These are phyloP conservation scores for Yponomeuta sedellus DNA, from an alignment of 2,888 invertebrate genomes.

Conservation along the genomic window DNA sequence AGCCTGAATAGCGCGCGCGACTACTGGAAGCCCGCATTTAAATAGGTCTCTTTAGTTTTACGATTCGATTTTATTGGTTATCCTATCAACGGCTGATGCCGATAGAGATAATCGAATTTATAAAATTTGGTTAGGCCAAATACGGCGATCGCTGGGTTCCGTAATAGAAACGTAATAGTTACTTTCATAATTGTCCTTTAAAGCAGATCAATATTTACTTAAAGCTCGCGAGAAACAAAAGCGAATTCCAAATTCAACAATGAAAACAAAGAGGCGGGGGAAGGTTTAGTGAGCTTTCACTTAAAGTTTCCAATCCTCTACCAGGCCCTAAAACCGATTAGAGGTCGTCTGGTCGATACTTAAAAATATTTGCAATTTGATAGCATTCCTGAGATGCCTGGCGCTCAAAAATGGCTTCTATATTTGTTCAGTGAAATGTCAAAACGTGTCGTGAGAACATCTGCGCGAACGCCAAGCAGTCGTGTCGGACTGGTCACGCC, in stretches of 20 bases:
- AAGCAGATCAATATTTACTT: background rate
- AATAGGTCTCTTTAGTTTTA: slow-evolving; percentile 43
- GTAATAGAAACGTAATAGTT: background rate
- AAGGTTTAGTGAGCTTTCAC: background rate
- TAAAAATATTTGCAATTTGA: slow-evolving; percentile 15
- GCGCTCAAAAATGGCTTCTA: slow-evolving; percentile 62
- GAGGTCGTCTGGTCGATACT: background rate
- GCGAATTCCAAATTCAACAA: background rate
- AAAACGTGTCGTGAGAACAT: slow-evolving; percentile 70
- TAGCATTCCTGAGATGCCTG: slow-evolving; percentile 48
- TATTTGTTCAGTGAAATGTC: slow-evolving; percentile 71
- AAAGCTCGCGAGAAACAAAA: background rate
- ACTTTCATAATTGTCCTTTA: background rate
- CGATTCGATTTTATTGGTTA: slow-evolving; percentile 30
- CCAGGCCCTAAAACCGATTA: background rate
- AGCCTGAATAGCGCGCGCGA: slow-evolving; percentile 30
- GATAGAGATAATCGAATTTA: background rate
- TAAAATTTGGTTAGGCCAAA: background rate
- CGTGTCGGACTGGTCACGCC: slow-evolving; percentile 66
- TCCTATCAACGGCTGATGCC: slow-evolving; percentile 35
- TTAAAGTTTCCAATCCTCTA: background rate
- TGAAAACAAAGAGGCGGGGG: background rate
- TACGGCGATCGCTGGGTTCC: background rate
- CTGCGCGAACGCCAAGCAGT: slow-evolving; percentile 38
- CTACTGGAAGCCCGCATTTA: slow-evolving; percentile 52